phyloP scores from a whole-genome alignment of 2,888 invertebrate genomes.

The Hypena proboscidalis region DNA sequence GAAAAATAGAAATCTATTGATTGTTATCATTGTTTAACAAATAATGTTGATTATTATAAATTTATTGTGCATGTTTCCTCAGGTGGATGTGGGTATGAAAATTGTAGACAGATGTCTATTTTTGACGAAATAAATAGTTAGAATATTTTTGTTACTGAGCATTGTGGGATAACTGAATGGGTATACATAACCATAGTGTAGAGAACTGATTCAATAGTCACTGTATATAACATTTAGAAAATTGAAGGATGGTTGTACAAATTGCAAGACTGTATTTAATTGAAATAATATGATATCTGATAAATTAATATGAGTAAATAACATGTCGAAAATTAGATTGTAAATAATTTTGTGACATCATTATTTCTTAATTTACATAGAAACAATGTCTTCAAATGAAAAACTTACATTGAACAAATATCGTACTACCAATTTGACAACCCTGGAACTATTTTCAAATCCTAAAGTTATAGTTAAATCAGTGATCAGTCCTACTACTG shows the following conservation, averaged over 20 bases:
- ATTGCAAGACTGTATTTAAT: constrained; percentile 76
- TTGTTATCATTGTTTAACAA: constrained; percentile 82
- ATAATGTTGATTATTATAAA: constrained; percentile 82
- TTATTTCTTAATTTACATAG: background rate
- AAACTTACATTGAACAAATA: background rate
- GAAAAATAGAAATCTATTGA: constrained; percentile 76
- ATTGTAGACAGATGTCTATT: constrained; percentile 77
- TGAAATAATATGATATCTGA: constrained; percentile 32
- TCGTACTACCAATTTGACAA: background rate
- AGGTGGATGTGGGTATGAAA: constrained; percentile 71
- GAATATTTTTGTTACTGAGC: constrained; percentile 80
- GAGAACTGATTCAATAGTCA: constrained; percentile 64
- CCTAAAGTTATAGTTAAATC: constrained; percentile 1
- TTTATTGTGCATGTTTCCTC: constrained; percentile 80
- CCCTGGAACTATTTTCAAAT: background rate
- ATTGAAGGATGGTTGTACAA: constrained; percentile 75
- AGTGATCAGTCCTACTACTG: constrained; percentile 5
- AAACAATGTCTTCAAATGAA: background rate
- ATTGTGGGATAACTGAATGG: constrained; percentile 76
- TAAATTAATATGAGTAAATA: constrained; percentile 6
- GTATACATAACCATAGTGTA: constrained; percentile 67
- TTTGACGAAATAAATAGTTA: constrained; percentile 76
- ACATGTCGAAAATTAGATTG: too few species aligned
- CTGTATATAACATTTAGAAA: constrained; percentile 69
- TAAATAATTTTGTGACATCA: too few species aligned